A percentile compares a stretch with the other conserved stretches of the same genome.
Evolutionary conservation across 2,113 vertebrate species (phyloP).

Genomic region (Macrotis lagotis): DNA sequence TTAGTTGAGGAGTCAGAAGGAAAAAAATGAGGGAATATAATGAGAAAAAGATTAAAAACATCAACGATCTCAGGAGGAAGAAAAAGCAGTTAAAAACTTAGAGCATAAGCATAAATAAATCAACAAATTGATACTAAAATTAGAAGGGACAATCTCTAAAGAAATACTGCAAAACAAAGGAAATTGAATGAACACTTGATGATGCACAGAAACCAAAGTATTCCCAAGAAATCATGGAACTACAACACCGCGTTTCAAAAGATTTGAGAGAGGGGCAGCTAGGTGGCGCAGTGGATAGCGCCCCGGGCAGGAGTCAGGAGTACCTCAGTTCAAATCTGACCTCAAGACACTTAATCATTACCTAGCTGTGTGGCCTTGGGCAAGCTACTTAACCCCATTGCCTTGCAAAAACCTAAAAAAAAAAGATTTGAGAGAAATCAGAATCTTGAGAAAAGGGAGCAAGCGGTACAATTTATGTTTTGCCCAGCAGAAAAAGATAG

Average conservation of each 20-base stretch:
- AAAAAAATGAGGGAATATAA: not conserved
- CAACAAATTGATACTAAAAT: not conserved
- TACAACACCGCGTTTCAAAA: not conserved
- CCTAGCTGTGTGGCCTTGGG: too few species aligned
- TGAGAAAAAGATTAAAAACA: not conserved
- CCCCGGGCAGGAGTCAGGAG: too few species aligned
- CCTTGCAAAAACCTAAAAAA: too few species aligned
- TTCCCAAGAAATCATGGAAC: not conserved
- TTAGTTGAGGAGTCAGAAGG: not conserved
- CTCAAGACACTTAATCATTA: too few species aligned
- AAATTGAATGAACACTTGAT: not conserved
- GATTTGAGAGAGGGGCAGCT: too few species aligned
- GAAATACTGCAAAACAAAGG: not conserved
- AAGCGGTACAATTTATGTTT: not conserved
- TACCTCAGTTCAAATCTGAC: too few species aligned
- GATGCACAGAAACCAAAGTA: not conserved
- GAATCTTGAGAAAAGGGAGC: not conserved
- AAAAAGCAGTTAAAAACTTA: not conserved
- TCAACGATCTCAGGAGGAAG: not conserved
- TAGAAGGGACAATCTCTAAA: not conserved
- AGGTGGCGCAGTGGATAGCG: too few species aligned
- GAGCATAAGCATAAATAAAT: not conserved
- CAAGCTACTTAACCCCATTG: too few species aligned
- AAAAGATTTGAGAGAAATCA: too few species aligned
- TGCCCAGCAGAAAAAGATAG: not conserved